These are phyloP conservation scores for Epinephelus awoara DNA, from an alignment of 2,797 vertebrate species.

Conservation along the genomic window DNA sequence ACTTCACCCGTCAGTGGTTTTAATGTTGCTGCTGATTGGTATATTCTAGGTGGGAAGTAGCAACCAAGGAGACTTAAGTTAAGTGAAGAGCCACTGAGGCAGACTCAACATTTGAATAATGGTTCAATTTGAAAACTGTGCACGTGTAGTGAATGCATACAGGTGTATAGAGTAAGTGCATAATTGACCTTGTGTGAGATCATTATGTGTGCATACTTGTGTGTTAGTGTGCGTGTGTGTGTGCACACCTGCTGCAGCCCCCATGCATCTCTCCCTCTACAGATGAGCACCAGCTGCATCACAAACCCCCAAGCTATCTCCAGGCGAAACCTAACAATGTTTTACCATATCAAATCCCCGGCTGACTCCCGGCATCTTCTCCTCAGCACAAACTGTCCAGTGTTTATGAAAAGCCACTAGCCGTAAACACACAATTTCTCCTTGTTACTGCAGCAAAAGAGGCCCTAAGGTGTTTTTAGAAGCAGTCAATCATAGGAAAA, in stretches of 20 bases:
- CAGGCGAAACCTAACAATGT: conserved; percentile 42
- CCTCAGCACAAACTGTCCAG: conserved; percentile 41
- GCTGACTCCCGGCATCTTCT: conserved; percentile 34
- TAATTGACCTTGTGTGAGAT: conserved; percentile 27
- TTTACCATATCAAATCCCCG: conserved; percentile 43
- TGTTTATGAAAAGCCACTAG: conserved; percentile 64
- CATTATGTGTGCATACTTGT: conserved; percentile 18
- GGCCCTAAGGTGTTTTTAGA: conserved; percentile 43
- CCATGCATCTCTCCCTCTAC: conserved; percentile 27
- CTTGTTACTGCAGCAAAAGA: conserved; percentile 47
- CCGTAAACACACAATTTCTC: conserved; percentile 56
- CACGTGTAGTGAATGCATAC: conserved; percentile 4
- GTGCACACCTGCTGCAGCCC: conserved; percentile 11
- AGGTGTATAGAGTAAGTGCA: conserved; percentile 28
- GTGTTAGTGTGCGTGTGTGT: no score
- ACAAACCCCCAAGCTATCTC: conserved; percentile 58
- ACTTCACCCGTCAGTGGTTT: no score
- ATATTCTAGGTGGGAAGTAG: background rate
- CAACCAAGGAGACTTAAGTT: no score
- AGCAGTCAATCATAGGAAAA: conserved; percentile 41
- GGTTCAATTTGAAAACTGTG: background rate
- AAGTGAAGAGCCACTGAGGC: background rate
- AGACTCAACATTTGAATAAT: background rate
- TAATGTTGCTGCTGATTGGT: no score
- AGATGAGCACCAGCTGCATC: conserved; percentile 56